Conservation (phyloP, 2,888 invertebrate genomes). For the Nomada fabriciana region DNA sequence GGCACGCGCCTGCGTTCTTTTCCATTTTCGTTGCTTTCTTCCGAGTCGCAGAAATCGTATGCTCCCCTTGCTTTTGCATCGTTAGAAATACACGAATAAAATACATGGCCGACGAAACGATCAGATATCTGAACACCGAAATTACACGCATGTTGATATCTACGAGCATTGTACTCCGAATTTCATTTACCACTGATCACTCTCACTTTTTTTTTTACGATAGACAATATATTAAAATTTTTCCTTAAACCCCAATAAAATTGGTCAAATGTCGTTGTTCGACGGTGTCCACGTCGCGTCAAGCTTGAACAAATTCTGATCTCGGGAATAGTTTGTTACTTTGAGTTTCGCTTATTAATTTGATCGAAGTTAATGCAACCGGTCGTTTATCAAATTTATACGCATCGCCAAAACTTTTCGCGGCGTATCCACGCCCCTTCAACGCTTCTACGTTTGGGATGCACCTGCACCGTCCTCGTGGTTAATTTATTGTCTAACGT, state of each 20-base stretch:
- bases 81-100: not conserved
- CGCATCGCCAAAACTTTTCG: not conserved
- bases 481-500: not conserved
- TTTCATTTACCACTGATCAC: constrained; percentile 20
- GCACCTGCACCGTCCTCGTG: too few species aligned
- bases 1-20: constrained; percentile 49
- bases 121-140: not conserved
- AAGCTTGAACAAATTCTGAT: too few species aligned
- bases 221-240: not conserved
- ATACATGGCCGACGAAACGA: not conserved
- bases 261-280: not conserved
- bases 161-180: not conserved
- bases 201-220: not conserved
- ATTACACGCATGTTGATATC: not conserved
- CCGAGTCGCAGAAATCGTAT: constrained; percentile 16
- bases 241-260: not conserved
- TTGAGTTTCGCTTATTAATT: not conserved
- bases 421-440: constrained; percentile 27
- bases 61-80: not conserved
- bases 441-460: too few species aligned
- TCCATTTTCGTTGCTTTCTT: constrained; percentile 20
- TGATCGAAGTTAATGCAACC: not conserved
- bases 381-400: not conserved
- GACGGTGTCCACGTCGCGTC: too few species aligned
- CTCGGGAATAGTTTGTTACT: too few species aligned